Base-by-base conservation (phyloP, 2,888 invertebrate genomes). In the Galerucella nymphaeae region DNA sequence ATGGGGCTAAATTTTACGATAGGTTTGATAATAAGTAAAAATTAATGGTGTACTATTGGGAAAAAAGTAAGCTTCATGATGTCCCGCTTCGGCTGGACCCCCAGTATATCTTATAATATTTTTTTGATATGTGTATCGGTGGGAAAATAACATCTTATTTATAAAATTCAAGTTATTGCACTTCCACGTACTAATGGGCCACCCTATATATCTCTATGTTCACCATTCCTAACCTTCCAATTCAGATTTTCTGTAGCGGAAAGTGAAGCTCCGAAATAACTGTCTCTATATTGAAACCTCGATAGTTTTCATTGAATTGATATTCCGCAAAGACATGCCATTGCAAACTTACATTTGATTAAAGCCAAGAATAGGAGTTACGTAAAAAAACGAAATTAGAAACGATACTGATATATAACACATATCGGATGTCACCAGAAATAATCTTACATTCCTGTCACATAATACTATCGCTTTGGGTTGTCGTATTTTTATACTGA, bases 301-400 rank as follows among this genome's bases (percentile, higher is more conserved):
- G n/a, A 30, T 61, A 64, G 65, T 62, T 71, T 61, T 50, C 59
- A 61, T 61, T 61, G 42, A 66, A 71, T 71, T 61, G 71, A 71
- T 71, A 71, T 71, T 71, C 66, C 66, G 53, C 42, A 30, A 71
- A 61, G 66, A 71, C 66, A 66, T 66, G 59, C 42, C 61, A 53
- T 66, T 16, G 65, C 20, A 42, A 61, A 18, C 59, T 55, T 61
- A 66, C 53, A 71, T 71, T 61, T 66, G 61, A 66, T 55, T 59
- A 13, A 71, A 66, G 66, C 20, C 14, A 42, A 16, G 18, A 62
- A 16, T 13, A 3, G 42, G 41, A 61, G 14, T 62, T 42, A 41
- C 61, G 16, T 18, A 42, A 16, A 41, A 45, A 62, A 41, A 62
- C 6, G 11, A 62, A 62, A 42, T 59, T 58, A 58, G 58, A 13